Base-by-base conservation (phyloP, 2,888 invertebrate genomes). In the Caenorhabditis sp. region DNA sequence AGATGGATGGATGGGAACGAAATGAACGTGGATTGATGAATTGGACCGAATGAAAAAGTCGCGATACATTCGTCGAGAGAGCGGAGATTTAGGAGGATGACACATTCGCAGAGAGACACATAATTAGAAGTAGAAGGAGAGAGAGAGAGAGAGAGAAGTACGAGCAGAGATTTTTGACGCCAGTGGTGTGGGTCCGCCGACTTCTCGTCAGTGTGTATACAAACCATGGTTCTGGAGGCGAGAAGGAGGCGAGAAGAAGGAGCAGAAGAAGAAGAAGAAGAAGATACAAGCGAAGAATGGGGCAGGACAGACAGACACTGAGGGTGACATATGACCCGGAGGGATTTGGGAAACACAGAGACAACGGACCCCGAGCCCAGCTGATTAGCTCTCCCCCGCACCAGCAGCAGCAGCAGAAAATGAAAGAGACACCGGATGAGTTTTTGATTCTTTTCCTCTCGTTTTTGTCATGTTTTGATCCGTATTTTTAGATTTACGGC, bases 1-100 rank as follows among this genome's bases (percentile, higher is more conserved):
- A 32, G 67, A 51, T 37, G 15, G 18, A 2, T 2, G 13, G 35
- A 53, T 22, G 37, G 24, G n/a, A n/a, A n/a, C n/a, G n/a, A n/a
- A n/a, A n/a, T n/a, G 35, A 58, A 58, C 44, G 40, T 40, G 50
- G 22, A 51, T 20, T 64, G 65, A 32, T 64, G 44, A 64, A 22
- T 13, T 51, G 50, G 51, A 47, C 20, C 32, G 58, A 50, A 35
- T 40, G 26, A 47, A 47, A 47, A 47, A 47, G 47, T 47, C n/a
- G n/a, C 2, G 47, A 47, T 20, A 47, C n/a, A 20, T 2, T n/a
- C n/a, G n/a, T n/a, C n/a, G 18, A 62, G 55, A 61, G 64, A 78
- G 64, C 20, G 50, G 76, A 76, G 78, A 78, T 62, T 68, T 61
- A 70, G 78, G 62, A 58, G 24, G 65, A 40, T 40, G 40, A 40